Conservation (phyloP, 1,140 invertebrate species). For the Lithobius niger region DNA sequence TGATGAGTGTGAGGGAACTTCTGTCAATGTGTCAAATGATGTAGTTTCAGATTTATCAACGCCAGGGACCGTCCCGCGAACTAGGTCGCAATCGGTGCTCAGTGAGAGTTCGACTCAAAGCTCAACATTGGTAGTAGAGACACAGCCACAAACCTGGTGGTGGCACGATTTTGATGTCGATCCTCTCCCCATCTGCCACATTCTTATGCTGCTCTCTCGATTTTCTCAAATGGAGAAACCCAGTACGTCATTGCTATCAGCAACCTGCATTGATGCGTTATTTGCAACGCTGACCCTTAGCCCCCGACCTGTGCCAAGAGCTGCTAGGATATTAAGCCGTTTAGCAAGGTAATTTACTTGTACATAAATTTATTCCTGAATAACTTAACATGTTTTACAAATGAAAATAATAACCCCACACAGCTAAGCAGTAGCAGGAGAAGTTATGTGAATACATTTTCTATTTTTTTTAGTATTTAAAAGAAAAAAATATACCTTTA, state of each 20-base stretch:
- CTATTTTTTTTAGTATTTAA: too few relatives aligned
- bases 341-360: constrained; percentile 7
- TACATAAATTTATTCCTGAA: too few relatives aligned
- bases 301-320: background rate
- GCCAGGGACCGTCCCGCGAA: background rate
- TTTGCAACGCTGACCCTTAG: background rate
- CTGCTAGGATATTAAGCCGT: background rate
- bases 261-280: background rate
- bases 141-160: too few relatives aligned
- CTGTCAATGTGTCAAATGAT: background rate
- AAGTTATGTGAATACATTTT: too few relatives aligned
- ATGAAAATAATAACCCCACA: too few relatives aligned
- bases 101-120: too few relatives aligned
- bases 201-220: background rate
- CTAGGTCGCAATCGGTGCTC: too few relatives aligned
- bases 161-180: background rate
- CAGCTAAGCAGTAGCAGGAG: too few relatives aligned
- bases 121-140: background rate
- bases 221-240: constrained; percentile 6
- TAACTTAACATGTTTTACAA: too few relatives aligned
- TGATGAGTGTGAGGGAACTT: background rate
- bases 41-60: background rate
- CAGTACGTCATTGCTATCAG: background rate
- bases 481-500: too few relatives aligned
- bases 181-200: background rate